Percentiles rank a stretch among this genome's conserved stretches.
phyloP scores from a whole-genome alignment of 2,113 vertebrate genomes.

The Megaptera novaeangliae region DNA sequence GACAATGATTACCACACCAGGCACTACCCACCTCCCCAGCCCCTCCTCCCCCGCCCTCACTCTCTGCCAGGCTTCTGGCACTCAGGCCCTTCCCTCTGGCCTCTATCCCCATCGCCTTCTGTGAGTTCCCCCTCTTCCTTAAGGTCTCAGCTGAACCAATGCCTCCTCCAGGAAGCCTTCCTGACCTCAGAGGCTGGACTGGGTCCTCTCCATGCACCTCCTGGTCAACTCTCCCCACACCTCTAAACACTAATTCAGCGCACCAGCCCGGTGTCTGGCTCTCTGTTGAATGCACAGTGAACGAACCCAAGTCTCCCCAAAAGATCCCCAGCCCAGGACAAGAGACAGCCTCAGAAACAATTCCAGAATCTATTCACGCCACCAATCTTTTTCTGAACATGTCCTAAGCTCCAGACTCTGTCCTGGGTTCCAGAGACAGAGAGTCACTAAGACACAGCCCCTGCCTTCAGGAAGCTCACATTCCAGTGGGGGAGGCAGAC shows the following conservation, averaged over 20 bases:
- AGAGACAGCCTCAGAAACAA: neutral
- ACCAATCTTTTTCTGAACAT: neutral
- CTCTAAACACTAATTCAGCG: accelerated
- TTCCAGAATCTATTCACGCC: neutral
- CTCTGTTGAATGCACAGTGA: neutral
- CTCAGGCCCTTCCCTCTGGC: neutral
- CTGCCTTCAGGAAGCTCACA: neutral
- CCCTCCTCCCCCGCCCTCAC: no score
- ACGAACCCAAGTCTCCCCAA: neutral
- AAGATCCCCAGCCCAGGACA: neutral
- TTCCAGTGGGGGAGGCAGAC: neutral
- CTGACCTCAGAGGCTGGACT: neutral
- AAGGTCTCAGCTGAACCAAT: neutral
- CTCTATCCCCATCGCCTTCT: neutral
- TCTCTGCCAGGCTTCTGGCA: neutral
- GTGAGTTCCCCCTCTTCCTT: neutral
- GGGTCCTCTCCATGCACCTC: neutral
- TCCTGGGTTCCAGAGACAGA: neutral
- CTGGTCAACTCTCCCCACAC: neutral
- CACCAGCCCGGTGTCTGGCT: neutral
- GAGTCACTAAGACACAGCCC: neutral
- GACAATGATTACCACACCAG: neutral
- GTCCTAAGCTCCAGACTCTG: neutral
- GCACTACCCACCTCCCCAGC: neutral
- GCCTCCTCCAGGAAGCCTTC: neutral